These are phyloP conservation scores for Poeciliopsis turrubarensis DNA, from an alignment of 2,113 vertebrate species.

Conservation along the genomic window DNA sequence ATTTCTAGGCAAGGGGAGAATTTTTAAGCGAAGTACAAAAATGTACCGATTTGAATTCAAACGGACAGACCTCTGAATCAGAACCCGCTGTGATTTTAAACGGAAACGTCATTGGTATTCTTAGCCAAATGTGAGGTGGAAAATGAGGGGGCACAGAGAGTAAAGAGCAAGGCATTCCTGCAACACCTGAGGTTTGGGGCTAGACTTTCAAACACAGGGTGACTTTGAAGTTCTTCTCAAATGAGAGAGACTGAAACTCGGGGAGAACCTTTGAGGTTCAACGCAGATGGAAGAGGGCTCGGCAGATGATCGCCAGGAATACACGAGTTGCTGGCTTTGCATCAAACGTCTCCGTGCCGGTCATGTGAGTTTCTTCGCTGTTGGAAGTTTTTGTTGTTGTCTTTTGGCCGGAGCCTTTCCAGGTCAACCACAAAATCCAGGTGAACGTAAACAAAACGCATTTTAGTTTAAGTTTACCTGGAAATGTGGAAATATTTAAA, in stretches of 20 bases:
- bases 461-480: background rate
- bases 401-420: no score
- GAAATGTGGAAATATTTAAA: no score
- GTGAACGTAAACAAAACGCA: background rate
- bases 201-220: slow-evolving; percentile 35
- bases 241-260: slow-evolving; percentile 37
- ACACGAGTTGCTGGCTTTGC: background rate
- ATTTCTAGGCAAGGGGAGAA: background rate
- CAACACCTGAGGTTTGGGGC: slow-evolving; percentile 33
- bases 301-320: slow-evolving; percentile 12
- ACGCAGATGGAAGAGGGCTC: background rate
- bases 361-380: background rate
- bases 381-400: background rate
- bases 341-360: slow-evolving; percentile 10
- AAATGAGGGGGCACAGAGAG: background rate
- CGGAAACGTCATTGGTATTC: slow-evolving; percentile 4
- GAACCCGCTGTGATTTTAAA: background rate
- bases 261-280: slow-evolving; percentile 24
- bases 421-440: background rate
- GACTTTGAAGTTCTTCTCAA: slow-evolving; percentile 38
- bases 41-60: slow-evolving; percentile 4
- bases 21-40: background rate
- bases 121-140: background rate
- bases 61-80: background rate
- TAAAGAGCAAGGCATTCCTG: slow-evolving; percentile 8